phyloP scores from a whole-genome alignment of 2,888 invertebrate genomes.

The Calephelis perditalis region DNA sequence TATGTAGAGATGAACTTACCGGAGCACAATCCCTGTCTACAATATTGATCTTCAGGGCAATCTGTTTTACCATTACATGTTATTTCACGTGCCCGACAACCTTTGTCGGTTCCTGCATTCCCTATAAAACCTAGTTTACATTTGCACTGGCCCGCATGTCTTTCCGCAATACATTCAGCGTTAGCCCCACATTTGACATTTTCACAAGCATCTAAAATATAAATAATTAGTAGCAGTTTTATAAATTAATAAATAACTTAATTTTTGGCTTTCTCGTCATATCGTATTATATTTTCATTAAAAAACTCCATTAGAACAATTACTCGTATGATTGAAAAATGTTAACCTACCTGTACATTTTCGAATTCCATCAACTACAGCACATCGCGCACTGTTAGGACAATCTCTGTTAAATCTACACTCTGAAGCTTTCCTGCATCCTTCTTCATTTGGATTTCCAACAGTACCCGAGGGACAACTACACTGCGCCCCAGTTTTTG shows the following conservation, averaged over 20 bases:
- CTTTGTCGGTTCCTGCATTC: slow-evolving; percentile 83
- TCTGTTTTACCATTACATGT: slow-evolving; percentile 84
- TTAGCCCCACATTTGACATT: slow-evolving; percentile 88
- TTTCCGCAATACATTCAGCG: slow-evolving; percentile 87
- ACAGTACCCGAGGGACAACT: slow-evolving; percentile 87
- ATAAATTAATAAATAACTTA: not conserved
- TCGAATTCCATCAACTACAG: slow-evolving; percentile 82
- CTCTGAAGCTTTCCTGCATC: slow-evolving; percentile 89
- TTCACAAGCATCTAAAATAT: slow-evolving; percentile 84
- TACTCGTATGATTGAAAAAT: not conserved
- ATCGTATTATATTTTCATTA: too few species aligned
- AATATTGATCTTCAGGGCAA: slow-evolving; percentile 88
- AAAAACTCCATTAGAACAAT: too few species aligned
- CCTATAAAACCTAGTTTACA: slow-evolving; percentile 89
- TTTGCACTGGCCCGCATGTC: slow-evolving; percentile 87
- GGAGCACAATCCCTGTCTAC: slow-evolving; percentile 88
- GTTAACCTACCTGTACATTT: slow-evolving; percentile 83
- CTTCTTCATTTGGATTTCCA: slow-evolving; percentile 91
- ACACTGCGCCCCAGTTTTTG: slow-evolving; percentile 88
- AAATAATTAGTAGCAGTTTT: slow-evolving; percentile 5
- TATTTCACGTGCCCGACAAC: slow-evolving; percentile 86
- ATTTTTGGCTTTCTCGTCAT: not conserved
- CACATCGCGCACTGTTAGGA: slow-evolving; percentile 87
- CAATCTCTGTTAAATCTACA: slow-evolving; percentile 89
- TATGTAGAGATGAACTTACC: slow-evolving; percentile 63